Conservation (phyloP, 2,113 vertebrate species). For the Halichoeres trimaculatus region DNA sequence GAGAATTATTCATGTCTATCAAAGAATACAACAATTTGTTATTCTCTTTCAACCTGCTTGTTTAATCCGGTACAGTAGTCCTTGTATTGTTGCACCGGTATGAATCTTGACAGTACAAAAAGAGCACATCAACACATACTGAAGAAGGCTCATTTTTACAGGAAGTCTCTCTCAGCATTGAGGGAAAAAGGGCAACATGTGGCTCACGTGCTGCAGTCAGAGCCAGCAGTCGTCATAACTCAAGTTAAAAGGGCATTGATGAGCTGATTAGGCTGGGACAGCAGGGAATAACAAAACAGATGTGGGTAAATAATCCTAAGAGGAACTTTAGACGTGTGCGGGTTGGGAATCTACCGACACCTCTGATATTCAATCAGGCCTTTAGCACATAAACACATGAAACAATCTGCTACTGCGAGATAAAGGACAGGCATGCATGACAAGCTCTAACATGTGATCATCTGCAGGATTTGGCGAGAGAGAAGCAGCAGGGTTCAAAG, state of each 20-base stretch:
- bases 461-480: constrained; percentile 10
- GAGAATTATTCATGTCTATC: constrained; percentile 63
- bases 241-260: constrained; percentile 8
- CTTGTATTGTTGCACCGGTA: neutral
- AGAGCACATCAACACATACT: constrained; percentile 3
- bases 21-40: constrained; percentile 33
- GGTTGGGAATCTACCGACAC: neutral
- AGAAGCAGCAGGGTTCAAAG: neutral
- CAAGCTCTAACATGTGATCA: neutral
- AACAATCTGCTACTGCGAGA: neutral
- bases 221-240: constrained; percentile 5
- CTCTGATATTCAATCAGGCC: constrained; percentile 35
- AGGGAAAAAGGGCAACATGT: constrained; percentile 24
- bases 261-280: neutral
- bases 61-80: neutral
- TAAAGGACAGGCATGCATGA: neutral
- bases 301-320: neutral
- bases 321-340: constrained; percentile 11
- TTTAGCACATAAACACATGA: constrained; percentile 20
- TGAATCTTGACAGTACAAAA: neutral
- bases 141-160: neutral
- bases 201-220: neutral
- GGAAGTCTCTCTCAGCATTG: neutral
- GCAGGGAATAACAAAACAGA: constrained; percentile 23
- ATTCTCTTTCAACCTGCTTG: constrained; percentile 27